phyloP scores from a whole-genome alignment of 2,113 vertebrate genomes.

The Blennius ocellaris region DNA sequence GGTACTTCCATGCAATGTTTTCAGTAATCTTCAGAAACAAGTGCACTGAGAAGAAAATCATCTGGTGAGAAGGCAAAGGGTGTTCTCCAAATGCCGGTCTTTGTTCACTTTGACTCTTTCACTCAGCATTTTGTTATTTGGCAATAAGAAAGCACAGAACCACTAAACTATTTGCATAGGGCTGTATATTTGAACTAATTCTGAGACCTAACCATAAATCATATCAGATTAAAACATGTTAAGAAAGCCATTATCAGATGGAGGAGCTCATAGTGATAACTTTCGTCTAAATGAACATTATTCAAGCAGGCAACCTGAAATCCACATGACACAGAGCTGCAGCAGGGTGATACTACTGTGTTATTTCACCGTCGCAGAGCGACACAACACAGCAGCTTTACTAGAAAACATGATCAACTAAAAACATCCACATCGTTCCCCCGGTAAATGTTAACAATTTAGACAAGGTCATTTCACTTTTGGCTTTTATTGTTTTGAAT shows the following conservation, averaged over 20 bases:
- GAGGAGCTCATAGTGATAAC: neutral
- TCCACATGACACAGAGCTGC: neutral
- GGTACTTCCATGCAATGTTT: too few relatives aligned
- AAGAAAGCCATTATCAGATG: too few relatives aligned
- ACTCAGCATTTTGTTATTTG: neutral
- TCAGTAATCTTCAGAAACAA: too few relatives aligned
- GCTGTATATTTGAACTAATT: too few relatives aligned
- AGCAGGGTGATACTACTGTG: neutral
- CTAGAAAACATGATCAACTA: neutral
- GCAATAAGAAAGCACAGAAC: neutral
- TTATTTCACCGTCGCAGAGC: neutral
- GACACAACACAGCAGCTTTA: neutral
- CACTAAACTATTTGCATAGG: too few relatives aligned
- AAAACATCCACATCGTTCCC: neutral
- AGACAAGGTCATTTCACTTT: neutral
- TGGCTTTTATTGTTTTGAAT: conserved; percentile 8
- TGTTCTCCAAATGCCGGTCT: too few relatives aligned
- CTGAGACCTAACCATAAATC: too few relatives aligned
- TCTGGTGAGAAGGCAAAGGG: too few relatives aligned
- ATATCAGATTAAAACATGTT: neutral
- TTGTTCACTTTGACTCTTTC: neutral
- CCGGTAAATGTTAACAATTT: neutral
- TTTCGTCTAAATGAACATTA: neutral
- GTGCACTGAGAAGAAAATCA: too few relatives aligned
- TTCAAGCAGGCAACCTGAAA: neutral